Evolutionary conservation across 2,888 invertebrate species (phyloP).

Genomic region (Mesochorus sp.): DNA sequence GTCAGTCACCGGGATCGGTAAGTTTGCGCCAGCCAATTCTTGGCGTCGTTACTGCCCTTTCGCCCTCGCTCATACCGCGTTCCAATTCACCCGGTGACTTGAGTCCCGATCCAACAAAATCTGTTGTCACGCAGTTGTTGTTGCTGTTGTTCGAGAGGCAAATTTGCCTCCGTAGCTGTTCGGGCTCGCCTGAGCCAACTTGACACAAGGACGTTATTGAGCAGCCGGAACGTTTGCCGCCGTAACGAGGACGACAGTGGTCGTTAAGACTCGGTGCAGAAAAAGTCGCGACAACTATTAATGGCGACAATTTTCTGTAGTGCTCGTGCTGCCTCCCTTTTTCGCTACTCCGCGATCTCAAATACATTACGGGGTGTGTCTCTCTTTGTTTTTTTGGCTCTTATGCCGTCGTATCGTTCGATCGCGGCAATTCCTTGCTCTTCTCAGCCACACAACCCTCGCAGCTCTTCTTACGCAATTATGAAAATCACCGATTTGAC

Average conservation of each 20-base stretch:
- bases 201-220: neutral
- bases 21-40: conserved; percentile 82
- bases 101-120: conserved; percentile 28
- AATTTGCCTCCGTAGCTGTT: neutral
- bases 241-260: neutral
- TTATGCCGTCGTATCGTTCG: conserved; percentile 67
- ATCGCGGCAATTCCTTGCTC: conserved; percentile 64
- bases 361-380: conserved; percentile 80
- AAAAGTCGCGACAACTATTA: conserved; percentile 9
- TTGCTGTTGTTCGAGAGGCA: too few relatives aligned
- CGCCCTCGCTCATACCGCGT: conserved; percentile 79
- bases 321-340: conserved; percentile 76
- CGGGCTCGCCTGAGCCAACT: conserved; percentile 4
- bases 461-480: neutral
- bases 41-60: conserved; percentile 77
- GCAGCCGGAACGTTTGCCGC: neutral
- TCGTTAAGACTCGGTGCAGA: conserved; percentile 6
- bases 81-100: conserved; percentile 66
- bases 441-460: neutral
- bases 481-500: neutral
- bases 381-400: conserved; percentile 67
- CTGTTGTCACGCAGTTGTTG: neutral
- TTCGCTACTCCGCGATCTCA: conserved; percentile 74
- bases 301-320: conserved; percentile 69
- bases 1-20: conserved; percentile 86